Evolutionary conservation across 2,113 vertebrate genomes (phyloP), one percentile per base, ranked within the genome.

Genomic region (Thunnus maccoyii): DNA sequence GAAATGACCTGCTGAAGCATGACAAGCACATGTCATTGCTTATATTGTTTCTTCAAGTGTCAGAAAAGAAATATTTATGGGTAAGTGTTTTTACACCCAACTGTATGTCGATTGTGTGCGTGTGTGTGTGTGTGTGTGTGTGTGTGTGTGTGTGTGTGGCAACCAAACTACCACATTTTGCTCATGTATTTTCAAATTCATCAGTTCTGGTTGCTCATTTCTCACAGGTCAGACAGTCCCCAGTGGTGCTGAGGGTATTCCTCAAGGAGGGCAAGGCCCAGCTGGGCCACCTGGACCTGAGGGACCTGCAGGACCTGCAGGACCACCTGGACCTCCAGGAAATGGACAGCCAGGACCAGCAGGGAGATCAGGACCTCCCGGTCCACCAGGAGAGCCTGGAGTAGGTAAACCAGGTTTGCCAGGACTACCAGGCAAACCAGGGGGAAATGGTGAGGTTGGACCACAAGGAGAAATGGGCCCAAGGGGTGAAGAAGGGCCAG

Each of bases 361-460:
- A 89, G 98, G 98, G 91, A 96, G 92, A 57, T 95, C 95, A 85
- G 98, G 95, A 65, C 89, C 82, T 56, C 82, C 88, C 57, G 98
- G 98, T 89, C 92, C 93, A 83, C 96, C 95, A 44, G 98, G 98
- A 63, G 92, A 95, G 16, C 96, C 97, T 56, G 98, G 97, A 88
- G 82, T 98, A 36, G 97, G 97, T 56, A 99, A 99, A 86, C 96
- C 96, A 30, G 98, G 98, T 65, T 95, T 97, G 91, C 96, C 97
- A 18, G 98, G 98, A 76, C 94, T 97, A 92, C 96, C 95, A 36
- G 98, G 98, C 54, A 98, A 97, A 78, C 96, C 96, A 0, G 98
- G 97, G 69, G 95, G 86, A 85, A 95, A 94, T 92, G 98, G 98
- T 51, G 95, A 96, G 48, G 92, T 95, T 0, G 98, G 98, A 18